phyloP scores from a whole-genome alignment of 2,888 invertebrate genomes.

The Machimus atricapillus region DNA sequence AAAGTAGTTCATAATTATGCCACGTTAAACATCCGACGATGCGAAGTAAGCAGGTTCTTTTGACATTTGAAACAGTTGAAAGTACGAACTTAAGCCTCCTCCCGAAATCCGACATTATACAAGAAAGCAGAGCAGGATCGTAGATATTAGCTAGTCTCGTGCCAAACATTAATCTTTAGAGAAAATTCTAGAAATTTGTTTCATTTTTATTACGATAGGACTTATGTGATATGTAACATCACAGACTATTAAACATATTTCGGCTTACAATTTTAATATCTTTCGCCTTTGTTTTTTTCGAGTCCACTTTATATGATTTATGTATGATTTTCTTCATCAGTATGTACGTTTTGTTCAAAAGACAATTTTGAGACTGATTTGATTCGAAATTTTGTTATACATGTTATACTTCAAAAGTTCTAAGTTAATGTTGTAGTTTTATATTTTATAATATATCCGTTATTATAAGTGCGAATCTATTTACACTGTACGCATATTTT shows the following conservation, averaged over 20 bases:
- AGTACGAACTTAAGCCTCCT: background rate
- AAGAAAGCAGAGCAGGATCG: background rate
- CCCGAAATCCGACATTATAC: background rate
- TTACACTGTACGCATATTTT: constrained; percentile 25
- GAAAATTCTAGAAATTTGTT: background rate
- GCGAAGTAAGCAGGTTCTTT: background rate
- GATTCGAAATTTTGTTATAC: constrained; percentile 33
- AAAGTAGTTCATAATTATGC: background rate
- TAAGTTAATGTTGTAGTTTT: constrained; percentile 24
- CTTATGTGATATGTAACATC: background rate
- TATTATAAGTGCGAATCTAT: constrained; percentile 20
- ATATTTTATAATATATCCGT: constrained; percentile 21
- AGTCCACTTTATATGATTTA: background rate
- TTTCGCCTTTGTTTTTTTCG: background rate
- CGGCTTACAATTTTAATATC: background rate
- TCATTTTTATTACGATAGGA: background rate
- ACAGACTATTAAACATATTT: background rate
- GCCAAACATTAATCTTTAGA: background rate
- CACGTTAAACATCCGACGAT: background rate
- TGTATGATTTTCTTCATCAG: background rate
- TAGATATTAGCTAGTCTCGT: constrained; percentile 7
- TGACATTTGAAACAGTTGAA: background rate
- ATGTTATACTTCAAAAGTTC: constrained; percentile 8
- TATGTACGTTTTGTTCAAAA: constrained; percentile 12
- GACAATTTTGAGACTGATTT: constrained; percentile 36